phyloP scores from a whole-genome alignment of 2,797 vertebrate genomes.

The Sebastes glaucus region DNA sequence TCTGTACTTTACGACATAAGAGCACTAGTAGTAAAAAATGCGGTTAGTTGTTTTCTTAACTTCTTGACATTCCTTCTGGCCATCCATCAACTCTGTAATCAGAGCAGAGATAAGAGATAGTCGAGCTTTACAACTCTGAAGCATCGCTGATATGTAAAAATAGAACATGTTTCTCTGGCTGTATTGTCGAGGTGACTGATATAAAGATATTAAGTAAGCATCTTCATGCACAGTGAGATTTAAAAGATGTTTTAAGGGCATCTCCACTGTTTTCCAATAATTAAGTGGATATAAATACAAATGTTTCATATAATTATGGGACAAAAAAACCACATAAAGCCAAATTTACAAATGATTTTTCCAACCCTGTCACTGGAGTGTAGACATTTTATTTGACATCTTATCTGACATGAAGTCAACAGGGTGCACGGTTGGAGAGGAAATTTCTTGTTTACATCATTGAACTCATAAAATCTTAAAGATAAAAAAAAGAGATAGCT shows the following conservation, averaged over 20 bases:
- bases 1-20: neutral
- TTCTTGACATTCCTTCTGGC: neutral
- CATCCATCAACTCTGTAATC: slow-evolving; percentile 24
- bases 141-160: slow-evolving; percentile 14
- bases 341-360: neutral
- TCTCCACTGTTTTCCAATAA: neutral
- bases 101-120: slow-evolving; percentile 7
- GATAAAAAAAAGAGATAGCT: neutral
- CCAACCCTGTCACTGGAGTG: no score
- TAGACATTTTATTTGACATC: no score
- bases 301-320: neutral
- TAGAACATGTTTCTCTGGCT: neutral
- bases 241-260: neutral
- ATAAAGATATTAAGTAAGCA: neutral
- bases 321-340: neutral
- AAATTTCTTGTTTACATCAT: neutral
- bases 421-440: neutral
- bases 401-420: no score
- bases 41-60: slow-evolving; percentile 18
- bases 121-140: neutral
- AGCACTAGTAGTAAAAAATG: neutral
- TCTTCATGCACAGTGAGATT: neutral
- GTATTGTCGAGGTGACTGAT: neutral
- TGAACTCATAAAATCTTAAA: neutral
- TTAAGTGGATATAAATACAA: neutral